A percentile compares a stretch with the other conserved stretches of the same genome.
These are phyloP conservation scores for Pomacea maculata DNA, from an alignment of 1,140 invertebrate species.

Conservation along the genomic window DNA sequence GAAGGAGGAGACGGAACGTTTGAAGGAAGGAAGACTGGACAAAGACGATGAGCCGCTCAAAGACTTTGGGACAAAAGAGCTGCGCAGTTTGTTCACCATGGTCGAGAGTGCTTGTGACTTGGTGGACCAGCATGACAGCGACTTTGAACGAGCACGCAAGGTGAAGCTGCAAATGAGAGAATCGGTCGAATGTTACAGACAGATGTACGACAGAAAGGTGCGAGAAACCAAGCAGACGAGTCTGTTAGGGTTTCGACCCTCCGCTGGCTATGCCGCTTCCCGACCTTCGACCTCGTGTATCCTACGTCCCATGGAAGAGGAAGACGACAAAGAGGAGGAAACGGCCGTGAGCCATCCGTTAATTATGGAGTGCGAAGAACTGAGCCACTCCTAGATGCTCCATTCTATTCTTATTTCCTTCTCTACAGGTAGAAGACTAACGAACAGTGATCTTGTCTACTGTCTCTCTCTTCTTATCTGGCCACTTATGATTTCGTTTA, in stretches of 20 bases:
- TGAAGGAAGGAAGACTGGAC: not conserved
- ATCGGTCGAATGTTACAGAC: slow-evolving; percentile 6
- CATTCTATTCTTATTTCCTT: too few relatives aligned
- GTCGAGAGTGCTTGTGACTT: not conserved
- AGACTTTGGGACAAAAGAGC: slow-evolving; percentile 8
- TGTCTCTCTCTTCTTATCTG: too few relatives aligned
- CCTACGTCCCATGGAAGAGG: too few relatives aligned
- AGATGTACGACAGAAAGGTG: slow-evolving; percentile 4
- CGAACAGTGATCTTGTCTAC: too few relatives aligned
- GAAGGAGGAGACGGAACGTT: not conserved
- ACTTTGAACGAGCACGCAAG: slow-evolving; percentile 7
- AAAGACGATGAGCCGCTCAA: slow-evolving; percentile 3
- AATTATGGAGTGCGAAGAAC: too few relatives aligned
- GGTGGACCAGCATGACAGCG: slow-evolving; percentile 9
- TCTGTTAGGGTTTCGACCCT: not conserved
- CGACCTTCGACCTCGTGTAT: not conserved
- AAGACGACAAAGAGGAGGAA: too few relatives aligned
- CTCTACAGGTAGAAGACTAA: too few relatives aligned
- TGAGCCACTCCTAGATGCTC: too few relatives aligned
- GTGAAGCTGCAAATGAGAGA: not conserved
- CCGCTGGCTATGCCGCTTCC: not conserved
- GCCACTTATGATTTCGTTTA: too few relatives aligned
- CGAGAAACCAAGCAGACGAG: slow-evolving; percentile 1
- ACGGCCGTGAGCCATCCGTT: too few relatives aligned
- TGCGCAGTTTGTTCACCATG: not conserved